These are phyloP conservation scores for Ia io DNA, from an alignment of 2,113 vertebrate species.

Conservation along the genomic window DNA sequence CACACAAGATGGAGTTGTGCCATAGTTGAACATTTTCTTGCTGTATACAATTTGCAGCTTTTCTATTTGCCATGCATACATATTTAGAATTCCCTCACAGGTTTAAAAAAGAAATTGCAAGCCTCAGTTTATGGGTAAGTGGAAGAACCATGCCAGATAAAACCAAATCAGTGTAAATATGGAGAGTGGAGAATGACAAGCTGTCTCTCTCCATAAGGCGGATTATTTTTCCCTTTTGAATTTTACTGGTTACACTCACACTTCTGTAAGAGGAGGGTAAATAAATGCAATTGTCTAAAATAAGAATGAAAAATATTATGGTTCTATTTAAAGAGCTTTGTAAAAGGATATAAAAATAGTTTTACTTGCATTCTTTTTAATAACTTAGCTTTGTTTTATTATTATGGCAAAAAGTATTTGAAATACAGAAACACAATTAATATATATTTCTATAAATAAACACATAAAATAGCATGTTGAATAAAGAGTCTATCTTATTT, in stretches of 20 bases:
- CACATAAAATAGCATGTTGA: background rate
- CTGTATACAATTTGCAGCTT: slow-evolving; percentile 57
- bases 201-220: slow-evolving; percentile 58
- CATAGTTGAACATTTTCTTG: slow-evolving; percentile 55
- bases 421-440: background rate
- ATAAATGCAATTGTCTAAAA: slow-evolving; percentile 45
- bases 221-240: slow-evolving; percentile 70
- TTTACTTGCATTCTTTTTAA: slow-evolving; percentile 1
- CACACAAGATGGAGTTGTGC: slow-evolving; percentile 49
- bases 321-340: slow-evolving; percentile 44
- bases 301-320: background rate
- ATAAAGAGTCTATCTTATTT: slow-evolving; percentile 1
- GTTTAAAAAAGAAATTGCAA: slow-evolving; percentile 38
- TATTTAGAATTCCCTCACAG: slow-evolving; percentile 76
- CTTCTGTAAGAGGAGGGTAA: slow-evolving; percentile 56
- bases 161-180: slow-evolving; percentile 75
- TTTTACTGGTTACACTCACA: slow-evolving; percentile 50
- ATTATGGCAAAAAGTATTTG: background rate
- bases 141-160: slow-evolving; percentile 76
- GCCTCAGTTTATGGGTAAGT: slow-evolving; percentile 5
- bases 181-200: slow-evolving; percentile 67
- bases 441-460: slow-evolving; percentile 51
- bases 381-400: slow-evolving; percentile 41
- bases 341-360: slow-evolving; percentile 33
- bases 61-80: slow-evolving; percentile 64